These are phyloP conservation scores for Brenthis ino DNA, from an alignment of 2,888 invertebrate species.

Conservation along the genomic window DNA sequence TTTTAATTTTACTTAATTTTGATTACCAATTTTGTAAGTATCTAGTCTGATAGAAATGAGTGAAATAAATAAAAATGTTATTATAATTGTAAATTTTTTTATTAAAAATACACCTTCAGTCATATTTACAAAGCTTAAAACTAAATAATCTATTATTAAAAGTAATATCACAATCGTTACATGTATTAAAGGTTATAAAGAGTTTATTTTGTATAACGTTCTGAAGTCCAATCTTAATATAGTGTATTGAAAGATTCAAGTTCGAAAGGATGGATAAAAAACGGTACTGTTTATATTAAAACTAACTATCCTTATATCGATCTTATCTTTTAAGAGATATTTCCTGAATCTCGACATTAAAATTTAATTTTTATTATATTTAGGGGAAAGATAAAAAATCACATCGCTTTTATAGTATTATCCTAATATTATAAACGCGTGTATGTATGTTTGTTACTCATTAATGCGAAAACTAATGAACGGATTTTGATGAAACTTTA, in stretches of 20 bases:
- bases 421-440: too few relatives aligned
- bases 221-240: background rate
- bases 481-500: too few relatives aligned
- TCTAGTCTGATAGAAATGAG: slow-evolving; percentile 51
- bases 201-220: background rate
- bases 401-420: too few relatives aligned
- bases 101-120: slow-evolving; percentile 50
- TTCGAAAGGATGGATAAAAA: background rate
- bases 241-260: background rate
- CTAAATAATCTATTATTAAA: slow-evolving; percentile 39
- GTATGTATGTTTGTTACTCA: too few relatives aligned
- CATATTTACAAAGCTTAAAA: slow-evolving; percentile 48
- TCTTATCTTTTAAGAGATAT: background rate
- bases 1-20: background rate
- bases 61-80: slow-evolving; percentile 28
- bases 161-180: slow-evolving; percentile 51
- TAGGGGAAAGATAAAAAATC: too few relatives aligned
- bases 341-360: too few relatives aligned
- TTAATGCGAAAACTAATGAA: too few relatives aligned
- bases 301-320: background rate
- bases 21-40: slow-evolving; percentile 7
- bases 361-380: too few relatives aligned
- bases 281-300: background rate
- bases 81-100: slow-evolving; percentile 41
- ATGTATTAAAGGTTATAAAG: background rate